Base-by-base conservation (phyloP, 2,888 invertebrate species). In the Limnephilus auricula region DNA sequence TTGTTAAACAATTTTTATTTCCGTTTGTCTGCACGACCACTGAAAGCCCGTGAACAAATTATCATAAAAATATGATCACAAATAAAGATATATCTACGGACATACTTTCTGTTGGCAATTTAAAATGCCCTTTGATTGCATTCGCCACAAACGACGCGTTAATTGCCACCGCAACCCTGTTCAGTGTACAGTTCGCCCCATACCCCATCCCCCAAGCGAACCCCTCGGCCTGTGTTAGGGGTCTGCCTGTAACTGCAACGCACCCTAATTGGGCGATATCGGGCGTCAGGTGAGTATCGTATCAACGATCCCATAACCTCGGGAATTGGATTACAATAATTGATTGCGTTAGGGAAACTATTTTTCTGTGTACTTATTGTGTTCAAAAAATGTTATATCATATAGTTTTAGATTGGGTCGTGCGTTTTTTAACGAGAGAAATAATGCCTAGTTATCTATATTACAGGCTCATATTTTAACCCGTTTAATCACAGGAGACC, bases 181-280 rank as follows among this genome's bases (percentile, higher is more conserved):
- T 40, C 4, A 12, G 37, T 12, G 34, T 32, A 9, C 15, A 45
- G 12, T 18, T 15, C 30, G 25, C 50, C 30, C 65, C 65, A 65
- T 65, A 25, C 65, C 65, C 65, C 4, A 65, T 65, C 65, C 65
- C 13, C 65, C 0, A n/a, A 6, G 6, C 65, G 25, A n/a, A 65
- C 65, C 65, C 65, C 65, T 65, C 65, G 9, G 65, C 65, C 65
- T 25, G 65, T n/a, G 25, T 25, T 18, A 65, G 65, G 50, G 65
- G 65, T 65, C 65, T 65, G 65, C 25, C 25, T 65, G 65, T n/a
- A 65, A 65, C 65, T 65, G 65, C 65, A 65, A n/a, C 30, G 25
- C 78, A 88, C 87, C 87, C 87, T 88, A 88, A 88, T 88, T 88
- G 87, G 87, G 79, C 37, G 34, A 79, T 78, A 88, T 88, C 78